Evolutionary conservation across 2,888 invertebrate genomes (phyloP), one percentile per base, ranked within the genome.

Genomic region (Himalopsyche japonica): DNA sequence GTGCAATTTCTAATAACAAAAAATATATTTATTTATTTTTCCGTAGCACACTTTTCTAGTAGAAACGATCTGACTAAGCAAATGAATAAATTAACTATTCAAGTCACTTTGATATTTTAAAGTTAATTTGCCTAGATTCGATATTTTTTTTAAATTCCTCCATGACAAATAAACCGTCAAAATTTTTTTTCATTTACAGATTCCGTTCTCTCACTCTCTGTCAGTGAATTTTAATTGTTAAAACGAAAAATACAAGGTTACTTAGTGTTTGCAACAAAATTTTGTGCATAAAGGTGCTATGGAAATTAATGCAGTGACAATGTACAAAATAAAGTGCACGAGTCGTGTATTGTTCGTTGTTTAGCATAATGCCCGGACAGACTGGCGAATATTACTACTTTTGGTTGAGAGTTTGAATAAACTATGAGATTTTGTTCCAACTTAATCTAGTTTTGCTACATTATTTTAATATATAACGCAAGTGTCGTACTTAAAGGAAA

Each of bases 301-400:
- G 32, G 57, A 6, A 43, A 37, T 18, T 24, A 70, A 64, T 48
- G 20, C 47, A 70, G 34, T 70, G 81, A 43, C 15, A 43, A 43
- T 43, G 20, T 10, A 12, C 37, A 43, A 79, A 79, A 79, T 79
- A 79, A 76, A 81, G 81, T 81, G 76, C 81, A 78, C 47, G 43
- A 64, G 81, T 81, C 81, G 27, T 20, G 64, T 49, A 64, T 34
- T 70, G 70, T 34, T n/a, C n/a, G 27, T 77, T 83, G 83, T 83
- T 85, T 85, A 83, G 85, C 85, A 85, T 85, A 83, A 85, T 81
- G 81, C 85, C 83, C 70, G 84, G 81, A 64, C 82, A 80, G 57
- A 76, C 70, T 82, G 79, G 37, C 30, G 27, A 81, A 57, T 70
- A 80, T 85, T 82, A 85, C 37, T 82, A 85, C 84, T 77, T 76